These are phyloP conservation scores for Silurus glanis DNA, from an alignment of 2,113 vertebrate species.

Conservation along the genomic window DNA sequence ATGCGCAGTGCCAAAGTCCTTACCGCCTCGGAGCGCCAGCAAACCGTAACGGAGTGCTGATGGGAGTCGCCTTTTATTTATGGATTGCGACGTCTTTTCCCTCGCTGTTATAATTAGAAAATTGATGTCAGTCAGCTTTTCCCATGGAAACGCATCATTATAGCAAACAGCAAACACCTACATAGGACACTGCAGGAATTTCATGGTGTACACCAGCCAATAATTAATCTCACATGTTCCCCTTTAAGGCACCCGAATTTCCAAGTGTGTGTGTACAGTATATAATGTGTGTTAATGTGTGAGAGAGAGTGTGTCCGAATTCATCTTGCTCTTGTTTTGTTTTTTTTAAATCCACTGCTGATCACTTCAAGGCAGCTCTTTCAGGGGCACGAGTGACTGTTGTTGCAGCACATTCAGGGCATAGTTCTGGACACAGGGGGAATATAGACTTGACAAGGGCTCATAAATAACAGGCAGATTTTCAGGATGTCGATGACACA, in stretches of 20 bases:
- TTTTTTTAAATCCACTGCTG: slow-evolving; percentile 62
- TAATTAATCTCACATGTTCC: slow-evolving; percentile 67
- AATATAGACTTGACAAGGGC: slow-evolving; percentile 66
- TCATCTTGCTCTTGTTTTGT: slow-evolving; percentile 61
- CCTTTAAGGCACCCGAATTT: slow-evolving; percentile 46
- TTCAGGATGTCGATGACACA: slow-evolving; percentile 69
- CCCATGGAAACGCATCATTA: slow-evolving; percentile 7
- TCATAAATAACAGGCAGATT: slow-evolving; percentile 71
- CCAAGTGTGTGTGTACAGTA: slow-evolving; percentile 26
- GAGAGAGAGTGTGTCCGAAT: slow-evolving; percentile 34
- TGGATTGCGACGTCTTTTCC: slow-evolving; percentile 28
- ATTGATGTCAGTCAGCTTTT: slow-evolving; percentile 36
- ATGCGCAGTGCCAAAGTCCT: slow-evolving; percentile 43
- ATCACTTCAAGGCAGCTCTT: slow-evolving; percentile 61
- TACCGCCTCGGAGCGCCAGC: slow-evolving; percentile 37
- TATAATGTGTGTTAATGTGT: background rate
- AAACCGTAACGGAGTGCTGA: slow-evolving; percentile 40
- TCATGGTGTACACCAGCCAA: slow-evolving; percentile 62
- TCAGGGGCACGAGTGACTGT: slow-evolving; percentile 60
- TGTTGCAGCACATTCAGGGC: slow-evolving; percentile 68
- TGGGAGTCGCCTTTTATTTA: slow-evolving; percentile 24
- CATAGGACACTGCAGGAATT: slow-evolving; percentile 36
- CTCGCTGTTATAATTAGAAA: slow-evolving; percentile 49
- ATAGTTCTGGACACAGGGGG: slow-evolving; percentile 70
- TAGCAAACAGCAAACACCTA: background rate